These are phyloP conservation scores for Sympetrum striolatum DNA, from an alignment of 2,888 invertebrate species.

Conservation along the genomic window DNA sequence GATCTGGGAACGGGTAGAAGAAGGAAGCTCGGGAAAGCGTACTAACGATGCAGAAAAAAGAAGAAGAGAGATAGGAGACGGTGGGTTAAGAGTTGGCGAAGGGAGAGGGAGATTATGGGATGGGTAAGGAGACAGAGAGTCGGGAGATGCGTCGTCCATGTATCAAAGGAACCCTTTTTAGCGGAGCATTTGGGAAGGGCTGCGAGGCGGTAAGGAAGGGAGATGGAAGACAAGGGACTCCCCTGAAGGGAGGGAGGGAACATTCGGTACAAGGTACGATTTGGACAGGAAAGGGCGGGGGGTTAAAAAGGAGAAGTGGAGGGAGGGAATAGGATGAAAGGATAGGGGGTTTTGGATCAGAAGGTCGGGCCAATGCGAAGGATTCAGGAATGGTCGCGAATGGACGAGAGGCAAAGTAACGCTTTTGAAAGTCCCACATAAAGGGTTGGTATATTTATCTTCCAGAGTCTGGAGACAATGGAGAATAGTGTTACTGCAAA, in stretches of 20 bases:
- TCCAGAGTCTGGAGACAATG: background rate
- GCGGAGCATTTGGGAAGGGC: background rate
- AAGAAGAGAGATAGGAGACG: background rate
- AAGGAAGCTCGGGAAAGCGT: no score
- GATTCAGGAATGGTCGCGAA: background rate
- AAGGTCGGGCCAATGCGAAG: background rate
- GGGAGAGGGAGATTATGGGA: background rate
- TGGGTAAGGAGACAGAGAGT: background rate
- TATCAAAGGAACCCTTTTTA: background rate
- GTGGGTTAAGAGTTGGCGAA: background rate
- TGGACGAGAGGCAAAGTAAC: background rate
- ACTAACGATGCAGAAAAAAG: background rate
- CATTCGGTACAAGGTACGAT: background rate
- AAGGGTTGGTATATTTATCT: background rate
- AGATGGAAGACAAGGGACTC: background rate
- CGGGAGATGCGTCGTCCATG: background rate
- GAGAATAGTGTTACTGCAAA: background rate
- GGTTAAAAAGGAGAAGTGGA: no score
- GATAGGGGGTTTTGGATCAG: no score
- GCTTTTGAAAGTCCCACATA: background rate
- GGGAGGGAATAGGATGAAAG: no score
- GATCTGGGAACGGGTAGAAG: no score
- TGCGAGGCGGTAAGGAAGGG: background rate
- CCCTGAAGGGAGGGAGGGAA: background rate
- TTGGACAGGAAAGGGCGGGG: no score